phyloP scores from a whole-genome alignment of 2,888 invertebrate species.

The Sarcophaga carnaria region DNA sequence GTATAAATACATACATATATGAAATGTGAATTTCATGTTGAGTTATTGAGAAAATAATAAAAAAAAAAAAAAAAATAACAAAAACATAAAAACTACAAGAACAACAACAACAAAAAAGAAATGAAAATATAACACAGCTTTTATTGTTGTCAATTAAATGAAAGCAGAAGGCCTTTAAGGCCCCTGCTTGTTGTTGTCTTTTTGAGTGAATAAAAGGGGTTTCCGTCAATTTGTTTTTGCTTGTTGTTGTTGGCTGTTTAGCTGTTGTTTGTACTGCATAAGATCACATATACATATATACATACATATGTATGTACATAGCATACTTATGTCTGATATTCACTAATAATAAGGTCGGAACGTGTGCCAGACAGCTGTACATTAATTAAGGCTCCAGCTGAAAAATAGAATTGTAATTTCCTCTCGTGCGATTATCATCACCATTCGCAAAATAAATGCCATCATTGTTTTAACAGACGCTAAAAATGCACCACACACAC shows the following conservation, averaged over 20 bases:
- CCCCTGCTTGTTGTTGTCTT: neutral
- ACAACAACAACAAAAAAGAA: neutral
- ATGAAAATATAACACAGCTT: slow-evolving; percentile 28
- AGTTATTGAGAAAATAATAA: neutral
- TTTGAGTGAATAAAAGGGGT: slow-evolving; percentile 53
- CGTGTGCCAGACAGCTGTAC: slow-evolving; percentile 70
- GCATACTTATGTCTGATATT: slow-evolving; percentile 52
- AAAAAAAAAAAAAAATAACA: neutral
- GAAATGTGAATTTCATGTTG: too few species aligned
- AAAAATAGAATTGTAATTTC: slow-evolving; percentile 68
- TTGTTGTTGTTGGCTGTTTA: slow-evolving; percentile 13
- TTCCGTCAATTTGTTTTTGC: slow-evolving; percentile 58
- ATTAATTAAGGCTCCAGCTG: slow-evolving; percentile 70
- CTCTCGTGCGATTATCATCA: slow-evolving; percentile 69
- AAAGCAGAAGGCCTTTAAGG: slow-evolving; percentile 58
- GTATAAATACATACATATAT: too few species aligned
- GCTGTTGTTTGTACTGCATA: neutral
- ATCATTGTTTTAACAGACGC: slow-evolving; percentile 63
- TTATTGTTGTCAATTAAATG: slow-evolving; percentile 59
- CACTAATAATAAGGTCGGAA: slow-evolving; percentile 69
- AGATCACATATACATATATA: neutral
- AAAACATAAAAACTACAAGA: neutral
- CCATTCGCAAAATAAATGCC: slow-evolving; percentile 68
- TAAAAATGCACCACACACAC: slow-evolving; percentile 36
- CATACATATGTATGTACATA: neutral